These are phyloP conservation scores for Akabosia matsudoensis DNA, from an alignment of 1,140 invertebrate species.

Conservation along the genomic window DNA sequence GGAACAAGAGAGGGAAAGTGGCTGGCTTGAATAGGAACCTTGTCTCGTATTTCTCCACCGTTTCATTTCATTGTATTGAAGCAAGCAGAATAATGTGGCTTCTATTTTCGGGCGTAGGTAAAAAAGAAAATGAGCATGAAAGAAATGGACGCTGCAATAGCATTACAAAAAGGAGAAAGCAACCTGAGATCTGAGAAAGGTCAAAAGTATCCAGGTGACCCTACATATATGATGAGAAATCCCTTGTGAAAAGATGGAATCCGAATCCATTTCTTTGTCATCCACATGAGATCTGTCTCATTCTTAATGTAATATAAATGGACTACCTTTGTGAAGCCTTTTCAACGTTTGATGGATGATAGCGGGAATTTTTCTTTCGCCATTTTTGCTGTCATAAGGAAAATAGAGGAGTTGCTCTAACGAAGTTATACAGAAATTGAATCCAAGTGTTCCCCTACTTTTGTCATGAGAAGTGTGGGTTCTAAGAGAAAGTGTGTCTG, in stretches of 20 bases:
- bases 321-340: not conserved
- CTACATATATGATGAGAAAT: constrained; percentile 21
- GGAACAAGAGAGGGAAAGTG: not conserved
- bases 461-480: not conserved
- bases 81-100: not conserved
- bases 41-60: constrained; percentile 16
- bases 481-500: no score
- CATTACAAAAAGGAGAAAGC: not conserved
- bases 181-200: not conserved
- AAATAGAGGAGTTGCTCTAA: not conserved
- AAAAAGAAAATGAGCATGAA: not conserved
- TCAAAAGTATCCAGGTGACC: constrained; percentile 23
- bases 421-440: constrained; percentile 13
- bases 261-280: constrained; percentile 24
- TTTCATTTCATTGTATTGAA: constrained; percentile 5
- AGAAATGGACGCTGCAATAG: not conserved
- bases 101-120: not conserved
- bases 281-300: constrained; percentile 23
- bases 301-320: constrained; percentile 21
- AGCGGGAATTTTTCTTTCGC: not conserved
- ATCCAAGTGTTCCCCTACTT: constrained; percentile 11
- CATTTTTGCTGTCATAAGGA: not conserved
- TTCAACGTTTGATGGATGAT: constrained; percentile 17
- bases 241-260: constrained; percentile 16
- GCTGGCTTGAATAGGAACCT: not conserved